Evolutionary conservation across 2,888 invertebrate species (phyloP).

Genomic region (Hydriomena furcata): DNA sequence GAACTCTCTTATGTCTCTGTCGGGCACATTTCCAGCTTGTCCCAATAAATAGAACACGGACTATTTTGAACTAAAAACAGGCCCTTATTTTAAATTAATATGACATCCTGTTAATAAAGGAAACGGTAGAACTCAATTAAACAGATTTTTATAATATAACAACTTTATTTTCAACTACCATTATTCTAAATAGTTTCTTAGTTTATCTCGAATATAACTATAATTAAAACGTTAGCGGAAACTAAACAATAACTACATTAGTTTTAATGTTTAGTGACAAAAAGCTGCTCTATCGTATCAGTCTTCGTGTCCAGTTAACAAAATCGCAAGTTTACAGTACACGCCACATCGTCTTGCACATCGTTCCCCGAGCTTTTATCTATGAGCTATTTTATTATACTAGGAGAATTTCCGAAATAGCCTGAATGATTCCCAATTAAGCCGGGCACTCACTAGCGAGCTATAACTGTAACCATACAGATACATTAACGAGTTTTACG

Average conservation of each 20-base stretch:
- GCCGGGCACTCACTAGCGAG: too few species aligned
- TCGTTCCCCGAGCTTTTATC: too few species aligned
- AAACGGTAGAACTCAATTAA: background rate
- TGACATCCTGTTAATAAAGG: background rate
- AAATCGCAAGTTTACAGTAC: constrained; percentile 24
- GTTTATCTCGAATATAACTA: constrained; percentile 29
- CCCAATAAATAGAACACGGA: too few species aligned
- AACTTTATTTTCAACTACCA: constrained; percentile 30
- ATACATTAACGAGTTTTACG: too few species aligned
- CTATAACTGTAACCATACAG: too few species aligned
- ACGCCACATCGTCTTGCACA: constrained; percentile 5
- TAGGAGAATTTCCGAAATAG: too few species aligned
- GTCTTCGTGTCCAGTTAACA: constrained; percentile 49
- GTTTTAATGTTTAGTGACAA: constrained; percentile 27
- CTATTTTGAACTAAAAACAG: too few species aligned
- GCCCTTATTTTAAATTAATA: too few species aligned
- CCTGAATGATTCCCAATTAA: too few species aligned
- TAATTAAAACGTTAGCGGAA: constrained; percentile 27
- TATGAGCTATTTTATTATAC: too few species aligned
- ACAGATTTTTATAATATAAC: constrained; percentile 26
- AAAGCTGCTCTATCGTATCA: constrained; percentile 47
- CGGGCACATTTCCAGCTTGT: too few species aligned
- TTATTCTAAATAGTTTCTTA: constrained; percentile 30
- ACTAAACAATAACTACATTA: constrained; percentile 27
- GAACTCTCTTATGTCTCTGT: too few species aligned